Base-by-base conservation (phyloP, 2,113 vertebrate species). In the Nothocercus nigrocapillus region DNA sequence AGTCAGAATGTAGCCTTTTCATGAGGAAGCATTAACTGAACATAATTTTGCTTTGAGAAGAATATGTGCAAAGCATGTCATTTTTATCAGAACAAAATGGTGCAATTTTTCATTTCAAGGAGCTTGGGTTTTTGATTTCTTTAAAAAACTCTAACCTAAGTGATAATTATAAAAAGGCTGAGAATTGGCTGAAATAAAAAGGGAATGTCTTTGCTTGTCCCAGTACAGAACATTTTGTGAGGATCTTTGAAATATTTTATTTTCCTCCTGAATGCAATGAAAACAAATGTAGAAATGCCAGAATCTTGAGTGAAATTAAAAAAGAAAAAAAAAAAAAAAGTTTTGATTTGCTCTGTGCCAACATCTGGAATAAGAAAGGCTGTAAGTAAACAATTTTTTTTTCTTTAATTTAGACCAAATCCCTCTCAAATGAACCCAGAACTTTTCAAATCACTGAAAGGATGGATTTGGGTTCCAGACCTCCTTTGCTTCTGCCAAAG, bases 361-460 rank as follows among this genome's bases (percentile, higher is more conserved):
- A 58, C 79, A 82, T 78, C 79, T 90, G 75, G 75, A 88, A 80
- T 1, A 27, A 75, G 40, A 16, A 38, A 2, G 5, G n/a, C 15
- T 2, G 13, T 38, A 53, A 0, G 0, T 9, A 70, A 85, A 76
- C 18, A 36, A 44, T 11, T 0, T 0, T 76, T 49, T 47, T 58
- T 45, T 21, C 59, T 75, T 32, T 59, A 59, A 91, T 66, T 32
- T 18, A 54, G 76, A 58, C 13, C 47, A 82, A 63, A 76, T 61
- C 32, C 28, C 44, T 70, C 40, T 44, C 4, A 2, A 56, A 78
- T 27, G 61, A 44, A 24, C 49, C 15, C 45, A 81, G 64, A 70
- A 45, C 15, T 9, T 36, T 30, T 36, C 25, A 45, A 51, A 61
- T 12, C 73, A 58, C 51, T 0, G 0, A 45, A 27, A 82, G 70